phyloP scores from a whole-genome alignment of 2,888 invertebrate species.

The Polyploca ridens region DNA sequence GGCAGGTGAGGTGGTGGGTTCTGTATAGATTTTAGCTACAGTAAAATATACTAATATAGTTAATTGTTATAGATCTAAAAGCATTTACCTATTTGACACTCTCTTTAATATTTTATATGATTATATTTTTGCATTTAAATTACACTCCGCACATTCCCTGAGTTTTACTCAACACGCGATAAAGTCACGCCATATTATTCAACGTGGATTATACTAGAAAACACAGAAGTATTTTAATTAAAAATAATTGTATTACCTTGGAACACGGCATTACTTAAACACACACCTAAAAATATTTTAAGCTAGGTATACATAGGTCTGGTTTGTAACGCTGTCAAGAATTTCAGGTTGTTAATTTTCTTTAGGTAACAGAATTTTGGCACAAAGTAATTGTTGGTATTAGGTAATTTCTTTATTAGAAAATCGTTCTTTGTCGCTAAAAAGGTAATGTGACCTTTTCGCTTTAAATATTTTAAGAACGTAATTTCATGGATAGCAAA shows the following conservation, averaged over 20 bases:
- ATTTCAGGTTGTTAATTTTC: background rate
- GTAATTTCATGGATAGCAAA: no score
- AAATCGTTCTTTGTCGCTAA: background rate
- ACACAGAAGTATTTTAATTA: conserved; percentile 1
- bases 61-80: no score
- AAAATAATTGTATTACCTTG: conserved; percentile 2
- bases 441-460: background rate
- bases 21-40: no score
- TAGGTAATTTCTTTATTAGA: conserved; percentile 1
- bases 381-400: background rate
- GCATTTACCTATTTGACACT: no score
- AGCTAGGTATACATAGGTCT: background rate
- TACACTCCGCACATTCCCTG: background rate
- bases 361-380: background rate
- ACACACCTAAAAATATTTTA: background rate
- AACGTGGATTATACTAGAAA: background rate
- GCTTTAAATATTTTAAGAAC: background rate
- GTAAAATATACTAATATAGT: no score
- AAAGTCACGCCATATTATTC: background rate
- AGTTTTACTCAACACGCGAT: background rate
- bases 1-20: no score
- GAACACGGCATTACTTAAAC: background rate
- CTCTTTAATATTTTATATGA: background rate
- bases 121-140: background rate
- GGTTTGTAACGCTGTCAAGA: background rate